Conservation (phyloP, 2,888 invertebrate species). For the Adelphocoris suturalis region DNA sequence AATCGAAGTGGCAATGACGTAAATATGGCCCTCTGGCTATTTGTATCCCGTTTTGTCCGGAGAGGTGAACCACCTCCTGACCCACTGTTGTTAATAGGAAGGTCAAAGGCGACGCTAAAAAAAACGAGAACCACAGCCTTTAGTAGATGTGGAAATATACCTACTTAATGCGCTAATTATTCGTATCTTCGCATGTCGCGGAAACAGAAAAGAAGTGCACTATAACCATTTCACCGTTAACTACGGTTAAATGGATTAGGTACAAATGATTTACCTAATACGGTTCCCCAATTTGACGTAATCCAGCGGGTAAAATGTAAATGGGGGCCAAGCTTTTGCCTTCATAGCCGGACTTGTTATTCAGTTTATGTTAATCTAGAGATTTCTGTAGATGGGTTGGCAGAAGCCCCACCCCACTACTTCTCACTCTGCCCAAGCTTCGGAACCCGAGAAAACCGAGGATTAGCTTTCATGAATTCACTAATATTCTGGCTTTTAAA, state of each 20-base stretch:
- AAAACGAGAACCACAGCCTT: no score
- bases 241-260: background rate
- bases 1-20: no score
- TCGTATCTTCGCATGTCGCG: no score
- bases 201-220: no score
- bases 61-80: no score
- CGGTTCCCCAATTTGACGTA: slow-evolving; percentile 32
- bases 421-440: background rate
- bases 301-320: slow-evolving; percentile 32
- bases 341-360: slow-evolving; percentile 28
- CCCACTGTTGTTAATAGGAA: no score
- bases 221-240: background rate
- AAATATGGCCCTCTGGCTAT: no score
- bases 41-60: no score
- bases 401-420: background rate
- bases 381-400: background rate
- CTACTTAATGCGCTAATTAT: no score
- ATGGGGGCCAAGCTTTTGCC: slow-evolving; percentile 31
- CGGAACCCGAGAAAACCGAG: slow-evolving; percentile 24
- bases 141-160: no score
- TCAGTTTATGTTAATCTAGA: slow-evolving; percentile 39
- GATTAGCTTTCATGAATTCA: slow-evolving; percentile 41
- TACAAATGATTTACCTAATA: slow-evolving; percentile 32
- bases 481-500: slow-evolving; percentile 39
- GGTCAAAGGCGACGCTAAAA: no score